phyloP scores from a whole-genome alignment of 2,888 invertebrate genomes.

The Cyclophora punctaria region DNA sequence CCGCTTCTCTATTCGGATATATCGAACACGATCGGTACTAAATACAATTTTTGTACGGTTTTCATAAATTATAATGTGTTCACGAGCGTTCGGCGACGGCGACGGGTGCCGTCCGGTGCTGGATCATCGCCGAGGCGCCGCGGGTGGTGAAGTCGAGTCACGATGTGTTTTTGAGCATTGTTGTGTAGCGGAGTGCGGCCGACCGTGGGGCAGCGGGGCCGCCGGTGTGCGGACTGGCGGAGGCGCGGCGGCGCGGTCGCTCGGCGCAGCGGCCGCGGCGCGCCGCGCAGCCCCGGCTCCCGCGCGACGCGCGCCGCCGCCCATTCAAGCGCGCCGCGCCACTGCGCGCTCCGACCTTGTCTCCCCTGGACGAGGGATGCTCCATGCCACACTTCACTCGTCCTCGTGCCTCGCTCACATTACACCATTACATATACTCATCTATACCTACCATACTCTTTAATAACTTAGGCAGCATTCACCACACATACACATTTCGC shows the following conservation, averaged over 20 bases:
- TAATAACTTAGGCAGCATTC: too few species aligned
- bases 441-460: too few species aligned
- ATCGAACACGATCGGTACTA: constrained; percentile 57
- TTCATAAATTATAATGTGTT: constrained; percentile 62
- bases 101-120: constrained; percentile 61
- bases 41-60: constrained; percentile 57
- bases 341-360: constrained; percentile 33
- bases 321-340: constrained; percentile 33
- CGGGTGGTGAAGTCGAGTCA: constrained; percentile 56
- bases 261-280: constrained; percentile 44
- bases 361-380: constrained; percentile 20
- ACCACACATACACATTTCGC: too few species aligned
- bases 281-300: constrained; percentile 45
- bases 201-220: constrained; percentile 75
- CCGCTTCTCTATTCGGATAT: constrained; percentile 55
- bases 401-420: background rate
- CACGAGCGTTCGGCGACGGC: constrained; percentile 66
- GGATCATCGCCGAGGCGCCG: constrained; percentile 61
- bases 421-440: too few species aligned
- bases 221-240: constrained; percentile 74
- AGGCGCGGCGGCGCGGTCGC: constrained; percentile 42
- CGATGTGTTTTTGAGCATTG: constrained; percentile 70
- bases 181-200: constrained; percentile 73
- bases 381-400: background rate
- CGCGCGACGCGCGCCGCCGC: constrained; percentile 36